Evolutionary conservation across 1,140 invertebrate species (phyloP).

Genomic region (Bombus pascuorum): DNA sequence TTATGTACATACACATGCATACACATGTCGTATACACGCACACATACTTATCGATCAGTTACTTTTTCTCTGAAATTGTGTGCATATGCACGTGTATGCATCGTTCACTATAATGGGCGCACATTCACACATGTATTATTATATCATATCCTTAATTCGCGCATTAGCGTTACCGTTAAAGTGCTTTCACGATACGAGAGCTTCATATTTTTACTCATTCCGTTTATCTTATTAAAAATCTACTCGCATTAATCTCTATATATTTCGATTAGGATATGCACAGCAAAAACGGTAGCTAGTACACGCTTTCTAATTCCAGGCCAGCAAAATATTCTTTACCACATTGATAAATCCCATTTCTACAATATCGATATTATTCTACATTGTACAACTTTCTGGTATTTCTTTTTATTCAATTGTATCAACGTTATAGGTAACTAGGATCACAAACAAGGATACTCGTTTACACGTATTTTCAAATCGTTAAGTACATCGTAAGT

Average conservation of each 20-base stretch:
- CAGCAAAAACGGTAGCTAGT: conserved; percentile 31
- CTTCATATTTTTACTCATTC: conserved; percentile 41
- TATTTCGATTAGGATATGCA: conserved; percentile 42
- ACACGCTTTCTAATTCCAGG: conserved; percentile 12
- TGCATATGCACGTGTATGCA: conserved; percentile 27
- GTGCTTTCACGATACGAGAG: conserved; percentile 30
- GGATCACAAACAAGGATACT: conserved; percentile 15
- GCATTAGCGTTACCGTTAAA: conserved; percentile 45
- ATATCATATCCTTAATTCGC: conserved; percentile 35
- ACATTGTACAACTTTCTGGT: conserved; percentile 54
- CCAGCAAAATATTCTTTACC: conserved; percentile 34
- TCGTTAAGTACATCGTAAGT: neutral
- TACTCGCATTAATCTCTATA: conserved; percentile 54
- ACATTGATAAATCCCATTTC: conserved; percentile 23
- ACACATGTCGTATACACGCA: conserved; percentile 54
- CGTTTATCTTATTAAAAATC: conserved; percentile 50
- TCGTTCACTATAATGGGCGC: neutral
- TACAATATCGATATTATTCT: conserved; percentile 49
- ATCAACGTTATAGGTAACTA: conserved; percentile 19
- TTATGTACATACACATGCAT: conserved; percentile 26
- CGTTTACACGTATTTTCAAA: neutral
- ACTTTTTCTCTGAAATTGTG: neutral
- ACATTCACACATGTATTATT: conserved; percentile 33
- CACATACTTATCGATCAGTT: conserved; percentile 43
- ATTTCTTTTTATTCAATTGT: neutral